phyloP scores from a whole-genome alignment of 2,113 vertebrate genomes.

The Xiphorhynchus elegans region DNA sequence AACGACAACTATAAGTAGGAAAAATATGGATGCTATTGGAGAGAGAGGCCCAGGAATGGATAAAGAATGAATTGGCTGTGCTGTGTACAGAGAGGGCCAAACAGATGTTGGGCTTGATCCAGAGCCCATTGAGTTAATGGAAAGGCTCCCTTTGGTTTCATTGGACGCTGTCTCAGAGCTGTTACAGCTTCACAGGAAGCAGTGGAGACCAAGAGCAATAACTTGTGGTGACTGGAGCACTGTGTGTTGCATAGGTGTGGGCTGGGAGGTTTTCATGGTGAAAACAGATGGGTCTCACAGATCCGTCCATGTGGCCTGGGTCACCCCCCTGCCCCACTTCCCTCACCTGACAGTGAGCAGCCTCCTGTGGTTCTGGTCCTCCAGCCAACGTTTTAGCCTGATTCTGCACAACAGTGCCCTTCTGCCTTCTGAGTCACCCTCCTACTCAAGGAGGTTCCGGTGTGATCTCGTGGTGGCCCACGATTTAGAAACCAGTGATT shows the following conservation, averaged over 20 bases:
- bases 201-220: conserved; percentile 53
- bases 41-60: conserved; percentile 33
- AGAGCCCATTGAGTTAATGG: conserved; percentile 48
- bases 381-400: not conserved
- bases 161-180: conserved; percentile 28
- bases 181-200: conserved; percentile 48
- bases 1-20: conserved; percentile 55
- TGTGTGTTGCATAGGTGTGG: conserved; percentile 52
- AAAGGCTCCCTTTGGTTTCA: conserved; percentile 60
- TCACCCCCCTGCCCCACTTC: not conserved
- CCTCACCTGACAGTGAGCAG: not conserved
- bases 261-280: conserved; percentile 42
- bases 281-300: conserved; percentile 50
- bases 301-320: not conserved
- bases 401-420: not conserved
- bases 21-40: conserved; percentile 42
- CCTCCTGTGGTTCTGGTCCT: not conserved
- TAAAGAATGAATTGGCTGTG: conserved; percentile 48
- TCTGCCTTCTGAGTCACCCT: not conserved
- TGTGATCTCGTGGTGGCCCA: not conserved
- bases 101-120: conserved; percentile 56
- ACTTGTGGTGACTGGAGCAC: conserved; percentile 31
- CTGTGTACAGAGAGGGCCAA: conserved; percentile 44
- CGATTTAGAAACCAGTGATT: not conserved
- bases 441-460: not conserved